These are phyloP conservation scores for Seriola rivoliana DNA, from an alignment of 2,113 vertebrate species.

Conservation along the genomic window DNA sequence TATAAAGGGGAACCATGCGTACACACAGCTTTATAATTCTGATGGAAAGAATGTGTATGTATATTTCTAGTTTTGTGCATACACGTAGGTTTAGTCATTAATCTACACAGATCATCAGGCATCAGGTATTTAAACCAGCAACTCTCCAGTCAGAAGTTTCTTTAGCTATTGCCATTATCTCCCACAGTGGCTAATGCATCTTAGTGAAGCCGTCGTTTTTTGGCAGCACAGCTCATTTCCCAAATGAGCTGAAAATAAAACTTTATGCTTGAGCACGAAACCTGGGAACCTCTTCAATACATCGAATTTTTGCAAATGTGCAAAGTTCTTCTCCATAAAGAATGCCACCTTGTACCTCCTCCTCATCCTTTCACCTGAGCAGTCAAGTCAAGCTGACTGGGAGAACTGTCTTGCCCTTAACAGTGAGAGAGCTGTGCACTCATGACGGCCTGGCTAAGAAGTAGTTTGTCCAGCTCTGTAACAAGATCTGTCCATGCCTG, in stretches of 20 bases:
- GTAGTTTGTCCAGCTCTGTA: conserved; percentile 55
- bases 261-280: background rate
- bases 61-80: too few relatives aligned
- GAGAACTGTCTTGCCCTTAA: conserved; percentile 30
- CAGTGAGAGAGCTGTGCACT: conserved; percentile 31
- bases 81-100: too few relatives aligned
- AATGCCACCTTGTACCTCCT: conserved; percentile 14
- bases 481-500: conserved; percentile 65
- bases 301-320: conserved; percentile 21
- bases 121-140: background rate
- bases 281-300: conserved; percentile 14
- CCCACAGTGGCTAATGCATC: conserved; percentile 24
- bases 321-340: background rate
- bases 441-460: conserved; percentile 31
- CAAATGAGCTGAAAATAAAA: too few relatives aligned
- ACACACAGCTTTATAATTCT: too few relatives aligned
- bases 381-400: conserved; percentile 45
- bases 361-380: conserved; percentile 16
- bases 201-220: conserved; percentile 13
- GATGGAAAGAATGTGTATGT: too few relatives aligned
- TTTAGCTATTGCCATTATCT: background rate
- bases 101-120: too few relatives aligned
- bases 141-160: background rate
- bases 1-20: too few relatives aligned
- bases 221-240: background rate